phyloP scores from a whole-genome alignment of 2,888 invertebrate species.

The Platycnemis pennipes region DNA sequence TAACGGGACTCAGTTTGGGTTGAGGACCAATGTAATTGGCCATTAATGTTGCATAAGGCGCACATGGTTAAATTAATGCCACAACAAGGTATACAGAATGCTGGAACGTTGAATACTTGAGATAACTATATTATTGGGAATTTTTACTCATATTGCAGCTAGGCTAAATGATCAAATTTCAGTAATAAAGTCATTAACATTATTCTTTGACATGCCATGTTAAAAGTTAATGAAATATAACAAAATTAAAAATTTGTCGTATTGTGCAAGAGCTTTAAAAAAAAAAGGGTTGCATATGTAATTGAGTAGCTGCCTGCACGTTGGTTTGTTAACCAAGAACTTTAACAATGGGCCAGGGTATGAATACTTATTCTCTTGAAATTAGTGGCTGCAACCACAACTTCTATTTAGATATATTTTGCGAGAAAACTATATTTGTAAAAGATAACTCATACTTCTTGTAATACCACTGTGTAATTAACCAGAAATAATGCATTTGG shows the following conservation, averaged over 20 bases:
- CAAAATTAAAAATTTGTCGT: slow-evolving; percentile 38
- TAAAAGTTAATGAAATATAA: slow-evolving; percentile 49
- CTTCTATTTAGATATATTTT: slow-evolving; percentile 60
- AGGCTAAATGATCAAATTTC: slow-evolving; percentile 53
- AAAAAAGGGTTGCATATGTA: slow-evolving; percentile 40
- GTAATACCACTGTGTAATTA: slow-evolving; percentile 59
- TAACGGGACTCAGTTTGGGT: slow-evolving; percentile 28
- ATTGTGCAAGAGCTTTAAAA: slow-evolving; percentile 56
- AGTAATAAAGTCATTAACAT: slow-evolving; percentile 48
- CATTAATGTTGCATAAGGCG: slow-evolving; percentile 37
- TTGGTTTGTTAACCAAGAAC: slow-evolving; percentile 57
- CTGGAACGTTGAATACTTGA: slow-evolving; percentile 40
- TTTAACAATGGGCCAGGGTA: slow-evolving; percentile 61
- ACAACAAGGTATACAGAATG: slow-evolving; percentile 35
- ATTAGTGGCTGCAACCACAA: slow-evolving; percentile 63
- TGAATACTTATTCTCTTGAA: slow-evolving; percentile 58
- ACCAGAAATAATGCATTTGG: slow-evolving; percentile 67
- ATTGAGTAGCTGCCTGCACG: slow-evolving; percentile 63
- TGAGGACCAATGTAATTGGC: slow-evolving; percentile 56
- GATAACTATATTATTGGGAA: slow-evolving; percentile 55
- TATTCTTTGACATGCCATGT: slow-evolving; percentile 61
- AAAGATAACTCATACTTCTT: slow-evolving; percentile 56
- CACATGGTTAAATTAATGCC: slow-evolving; percentile 39
- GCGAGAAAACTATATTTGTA: slow-evolving; percentile 61
- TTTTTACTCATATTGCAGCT: slow-evolving; percentile 63